Conservation (phyloP, 2,113 vertebrate species). For the Periophthalmodon schlosseri region DNA sequence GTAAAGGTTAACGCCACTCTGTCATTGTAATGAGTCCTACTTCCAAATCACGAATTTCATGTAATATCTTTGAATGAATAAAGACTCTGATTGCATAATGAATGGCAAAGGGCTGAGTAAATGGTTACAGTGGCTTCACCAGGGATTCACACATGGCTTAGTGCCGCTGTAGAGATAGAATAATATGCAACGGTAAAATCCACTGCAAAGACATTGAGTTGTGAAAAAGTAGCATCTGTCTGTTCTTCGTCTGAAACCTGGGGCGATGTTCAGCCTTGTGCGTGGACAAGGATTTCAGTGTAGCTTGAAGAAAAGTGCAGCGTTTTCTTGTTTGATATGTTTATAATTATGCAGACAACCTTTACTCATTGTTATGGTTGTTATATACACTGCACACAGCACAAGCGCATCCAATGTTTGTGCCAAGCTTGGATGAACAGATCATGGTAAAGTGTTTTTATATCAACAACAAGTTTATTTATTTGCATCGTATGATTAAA, state of each 20-base stretch:
- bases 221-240: background rate
- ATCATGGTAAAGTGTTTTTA: background rate
- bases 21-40: slow-evolving; percentile 28
- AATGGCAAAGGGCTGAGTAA: slow-evolving; percentile 31
- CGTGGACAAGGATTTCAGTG: background rate
- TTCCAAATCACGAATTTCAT: slow-evolving; percentile 32
- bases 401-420: background rate
- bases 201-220: background rate
- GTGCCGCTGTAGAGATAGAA: slow-evolving; percentile 9
- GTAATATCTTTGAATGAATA: slow-evolving; percentile 36
- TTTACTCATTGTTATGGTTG: background rate
- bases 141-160: slow-evolving; percentile 23
- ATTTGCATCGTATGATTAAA: background rate
- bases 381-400: background rate
- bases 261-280: background rate
- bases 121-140: slow-evolving; percentile 27
- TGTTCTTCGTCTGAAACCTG: background rate
- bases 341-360: background rate
- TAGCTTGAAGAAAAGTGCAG: background rate
- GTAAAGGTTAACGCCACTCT: slow-evolving; percentile 11
- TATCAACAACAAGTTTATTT: background rate
- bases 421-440: background rate
- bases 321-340: background rate
- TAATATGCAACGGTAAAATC: slow-evolving; percentile 8
- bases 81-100: slow-evolving; percentile 43